Base-by-base conservation (phyloP, 1,140 invertebrate genomes). In the Branchinecta lynchi region DNA sequence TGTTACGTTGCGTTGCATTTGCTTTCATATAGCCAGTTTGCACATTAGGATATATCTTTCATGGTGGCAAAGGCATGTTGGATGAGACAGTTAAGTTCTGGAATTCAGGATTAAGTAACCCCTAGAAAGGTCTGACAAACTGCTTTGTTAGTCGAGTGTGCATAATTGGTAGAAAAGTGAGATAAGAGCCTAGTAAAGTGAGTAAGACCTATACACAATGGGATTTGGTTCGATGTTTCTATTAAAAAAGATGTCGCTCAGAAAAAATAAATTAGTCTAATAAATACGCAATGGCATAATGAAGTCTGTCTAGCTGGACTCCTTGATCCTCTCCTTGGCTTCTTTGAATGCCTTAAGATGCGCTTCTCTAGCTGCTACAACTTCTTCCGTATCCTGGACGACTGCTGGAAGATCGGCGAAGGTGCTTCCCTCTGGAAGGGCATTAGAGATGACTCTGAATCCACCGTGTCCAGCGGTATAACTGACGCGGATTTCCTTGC, bases 261-360 rank as follows among this genome's bases (percentile, higher is more conserved):
- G 12, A 60, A 12, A 60, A 60, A 60, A 60, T 15, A 15, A 60
- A 60, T 12, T 60, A 15, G 17, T 12, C 17, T 60, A 60, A 60
- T 60, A 60, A 60, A 60, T 60, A 60, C 51, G 51, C 51, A 60
- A 6, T 60, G 51, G 17, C 17, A 15, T 6, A 15, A 60, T 12
- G 17, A 60, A 15, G 12, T 15, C 17, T 60, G 12, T 60, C 17
- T 60, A 60, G 32, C 32, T 32, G 32, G 32, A 32, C 32, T 70
- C 65, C 70, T 45, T 70, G 65, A 70, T 70, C 20, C 70, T 51
- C 44, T 70, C 45, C 12, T 66, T 66, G 12, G 70, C 70, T 45
- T 70, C 70, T 67, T 68, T 45, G 66, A 70, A 70, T 81, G 73
- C 82, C 81, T 76, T 83, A 83, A 74, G 66, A 51, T 70, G 70